Conservation (phyloP, 2,888 invertebrate genomes). For the Hydroisotoma schaefferi region DNA sequence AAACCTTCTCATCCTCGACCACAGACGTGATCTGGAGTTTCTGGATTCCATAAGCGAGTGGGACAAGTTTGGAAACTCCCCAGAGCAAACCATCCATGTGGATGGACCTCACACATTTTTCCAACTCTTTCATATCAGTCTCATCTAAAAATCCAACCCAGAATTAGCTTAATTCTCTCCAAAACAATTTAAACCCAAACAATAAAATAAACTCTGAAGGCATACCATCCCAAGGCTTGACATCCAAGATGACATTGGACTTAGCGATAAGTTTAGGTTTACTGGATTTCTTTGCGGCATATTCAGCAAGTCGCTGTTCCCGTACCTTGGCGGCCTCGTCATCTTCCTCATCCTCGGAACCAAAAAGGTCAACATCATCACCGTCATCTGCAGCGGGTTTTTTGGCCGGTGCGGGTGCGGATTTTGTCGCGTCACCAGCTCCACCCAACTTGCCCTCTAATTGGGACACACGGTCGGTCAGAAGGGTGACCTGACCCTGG, state of each 20-base stretch:
- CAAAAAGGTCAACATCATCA: conserved; percentile 76
- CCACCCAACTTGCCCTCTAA: conserved; percentile 50
- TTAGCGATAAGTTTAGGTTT: conserved; percentile 89
- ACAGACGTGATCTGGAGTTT: conserved; percentile 89
- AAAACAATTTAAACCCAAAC: not conserved
- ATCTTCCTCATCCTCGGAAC: conserved; percentile 68
- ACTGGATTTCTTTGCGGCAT: conserved; percentile 89
- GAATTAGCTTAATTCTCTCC: not conserved
- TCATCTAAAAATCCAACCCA: conserved; percentile 61
- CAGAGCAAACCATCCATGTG: conserved; percentile 81
- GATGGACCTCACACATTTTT: conserved; percentile 72
- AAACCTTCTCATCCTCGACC: conserved; percentile 94
- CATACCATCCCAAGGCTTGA: conserved; percentile 74
- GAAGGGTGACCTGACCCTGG: conserved; percentile 42
- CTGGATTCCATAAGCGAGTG: conserved; percentile 85
- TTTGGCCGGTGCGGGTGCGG: conserved; percentile 48
- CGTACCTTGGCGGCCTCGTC: conserved; percentile 67
- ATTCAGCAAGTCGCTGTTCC: conserved; percentile 85
- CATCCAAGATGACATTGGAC: conserved; percentile 87
- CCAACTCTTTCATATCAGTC: conserved; percentile 84
- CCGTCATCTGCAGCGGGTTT: conserved; percentile 63
- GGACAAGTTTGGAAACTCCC: conserved; percentile 81
- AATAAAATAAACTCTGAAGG: not conserved
- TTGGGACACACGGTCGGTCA: conserved; percentile 40
- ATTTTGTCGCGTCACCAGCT: conserved; percentile 2